Percentiles rank a stretch among this genome's conserved stretches.
These are phyloP conservation scores for Lepidocyrtinus sp. DNA, from an alignment of 2,888 invertebrate genomes.

Conservation along the genomic window DNA sequence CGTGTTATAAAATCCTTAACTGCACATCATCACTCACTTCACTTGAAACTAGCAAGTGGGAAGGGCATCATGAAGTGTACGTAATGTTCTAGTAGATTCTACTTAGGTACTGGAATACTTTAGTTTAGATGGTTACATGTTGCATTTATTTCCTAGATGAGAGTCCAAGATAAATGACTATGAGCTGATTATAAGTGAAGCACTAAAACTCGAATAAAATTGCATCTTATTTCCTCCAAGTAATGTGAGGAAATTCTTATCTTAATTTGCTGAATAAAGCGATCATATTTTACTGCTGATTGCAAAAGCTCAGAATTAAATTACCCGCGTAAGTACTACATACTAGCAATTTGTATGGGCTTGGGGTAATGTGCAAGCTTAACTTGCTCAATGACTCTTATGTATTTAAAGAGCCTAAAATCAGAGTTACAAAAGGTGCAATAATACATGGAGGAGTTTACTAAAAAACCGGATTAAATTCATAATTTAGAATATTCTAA, in stretches of 20 bases:
- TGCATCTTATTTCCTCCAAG: too few species aligned
- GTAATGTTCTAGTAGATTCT: background rate
- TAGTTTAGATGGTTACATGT: background rate
- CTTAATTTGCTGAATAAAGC: constrained; percentile 52
- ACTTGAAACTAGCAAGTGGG: background rate
- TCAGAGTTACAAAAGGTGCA: too few species aligned
- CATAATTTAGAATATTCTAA: too few species aligned
- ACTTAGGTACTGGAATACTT: background rate
- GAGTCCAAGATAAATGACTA: background rate
- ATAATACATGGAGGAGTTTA: too few species aligned
- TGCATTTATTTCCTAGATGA: background rate
- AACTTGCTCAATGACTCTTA: too few species aligned
- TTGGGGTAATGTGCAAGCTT: too few species aligned
- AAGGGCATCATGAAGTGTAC: background rate
- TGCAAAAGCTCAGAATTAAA: constrained; percentile 24
- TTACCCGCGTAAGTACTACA: background rate
- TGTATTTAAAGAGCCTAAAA: too few species aligned
- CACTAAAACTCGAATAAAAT: constrained; percentile 1
- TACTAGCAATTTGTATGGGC: too few species aligned
- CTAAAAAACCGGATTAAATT: too few species aligned
- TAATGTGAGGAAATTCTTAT: constrained; percentile 46
- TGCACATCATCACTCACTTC: constrained; percentile 15
- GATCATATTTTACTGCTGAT: constrained; percentile 47
- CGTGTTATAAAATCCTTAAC: constrained; percentile 38
- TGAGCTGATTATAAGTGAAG: background rate